These are phyloP conservation scores for Clarias platycephalus DNA, from an alignment of 2,797 vertebrate species.

Conservation along the genomic window DNA sequence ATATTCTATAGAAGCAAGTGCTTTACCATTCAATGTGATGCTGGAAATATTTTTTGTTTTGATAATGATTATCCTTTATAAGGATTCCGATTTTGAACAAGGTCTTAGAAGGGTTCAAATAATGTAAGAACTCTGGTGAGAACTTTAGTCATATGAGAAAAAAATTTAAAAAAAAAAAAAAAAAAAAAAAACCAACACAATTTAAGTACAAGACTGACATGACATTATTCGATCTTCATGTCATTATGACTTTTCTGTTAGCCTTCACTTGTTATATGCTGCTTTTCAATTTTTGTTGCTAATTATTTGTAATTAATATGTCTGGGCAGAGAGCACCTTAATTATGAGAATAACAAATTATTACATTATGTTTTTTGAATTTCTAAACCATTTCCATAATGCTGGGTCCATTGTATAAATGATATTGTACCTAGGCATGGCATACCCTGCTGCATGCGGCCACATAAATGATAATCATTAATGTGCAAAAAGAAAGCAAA, in stretches of 20 bases:
- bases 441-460: background rate
- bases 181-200: background rate
- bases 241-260: background rate
- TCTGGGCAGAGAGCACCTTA: background rate
- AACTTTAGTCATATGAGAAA: background rate
- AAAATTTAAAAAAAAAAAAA: background rate
- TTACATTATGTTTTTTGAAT: background rate
- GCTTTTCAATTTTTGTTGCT: background rate
- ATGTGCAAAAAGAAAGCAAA: constrained; percentile 30
- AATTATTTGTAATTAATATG: background rate
- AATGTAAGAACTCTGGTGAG: background rate
- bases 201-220: background rate
- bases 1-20: background rate
- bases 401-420: background rate
- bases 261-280: background rate
- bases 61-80: background rate
- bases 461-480: constrained; percentile 12
- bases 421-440: too few species aligned
- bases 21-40: background rate
- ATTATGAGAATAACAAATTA: background rate
- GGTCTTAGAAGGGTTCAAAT: background rate
- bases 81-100: background rate
- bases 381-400: background rate
- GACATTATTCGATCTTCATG: background rate
- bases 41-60: constrained; percentile 1